phyloP scores from a whole-genome alignment of 2,113 vertebrate species.

The Corythaeola cristata region DNA sequence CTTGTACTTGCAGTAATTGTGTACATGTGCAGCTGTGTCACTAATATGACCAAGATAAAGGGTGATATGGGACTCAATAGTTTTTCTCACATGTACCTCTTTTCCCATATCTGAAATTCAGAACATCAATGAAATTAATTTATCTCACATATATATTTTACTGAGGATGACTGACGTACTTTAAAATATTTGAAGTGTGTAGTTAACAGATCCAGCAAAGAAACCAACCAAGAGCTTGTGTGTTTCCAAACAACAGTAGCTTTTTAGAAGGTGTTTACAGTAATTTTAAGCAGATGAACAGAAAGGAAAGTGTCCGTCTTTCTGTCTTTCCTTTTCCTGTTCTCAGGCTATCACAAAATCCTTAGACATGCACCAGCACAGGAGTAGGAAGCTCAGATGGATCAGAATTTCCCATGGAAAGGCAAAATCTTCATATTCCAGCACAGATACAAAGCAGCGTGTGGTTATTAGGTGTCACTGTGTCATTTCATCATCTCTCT shows the following conservation, averaged over 20 bases:
- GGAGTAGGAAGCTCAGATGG: neutral
- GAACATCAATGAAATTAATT: neutral
- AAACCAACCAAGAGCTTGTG: neutral
- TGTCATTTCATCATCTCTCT: neutral
- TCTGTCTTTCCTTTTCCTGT: neutral
- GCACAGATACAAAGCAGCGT: neutral
- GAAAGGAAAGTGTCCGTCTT: neutral
- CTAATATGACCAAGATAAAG: neutral
- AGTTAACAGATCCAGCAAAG: neutral
- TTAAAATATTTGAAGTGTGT: neutral
- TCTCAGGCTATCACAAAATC: neutral
- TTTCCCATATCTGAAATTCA: neutral
- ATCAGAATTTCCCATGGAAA: neutral
- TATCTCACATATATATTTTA: neutral
- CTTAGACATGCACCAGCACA: neutral
- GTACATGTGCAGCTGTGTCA: neutral
- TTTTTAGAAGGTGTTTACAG: neutral
- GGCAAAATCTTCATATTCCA: neutral
- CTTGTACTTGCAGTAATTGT: neutral
- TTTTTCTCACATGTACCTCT: neutral
- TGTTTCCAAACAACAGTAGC: neutral
- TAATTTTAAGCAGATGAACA: neutral
- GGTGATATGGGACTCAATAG: neutral
- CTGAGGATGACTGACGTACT: neutral
- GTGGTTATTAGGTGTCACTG: neutral